A percentile compares a stretch with the other conserved stretches of the same genome.
These are phyloP conservation scores for Sarcophaga peregrina DNA, from an alignment of 1,140 invertebrate species.

Conservation along the genomic window DNA sequence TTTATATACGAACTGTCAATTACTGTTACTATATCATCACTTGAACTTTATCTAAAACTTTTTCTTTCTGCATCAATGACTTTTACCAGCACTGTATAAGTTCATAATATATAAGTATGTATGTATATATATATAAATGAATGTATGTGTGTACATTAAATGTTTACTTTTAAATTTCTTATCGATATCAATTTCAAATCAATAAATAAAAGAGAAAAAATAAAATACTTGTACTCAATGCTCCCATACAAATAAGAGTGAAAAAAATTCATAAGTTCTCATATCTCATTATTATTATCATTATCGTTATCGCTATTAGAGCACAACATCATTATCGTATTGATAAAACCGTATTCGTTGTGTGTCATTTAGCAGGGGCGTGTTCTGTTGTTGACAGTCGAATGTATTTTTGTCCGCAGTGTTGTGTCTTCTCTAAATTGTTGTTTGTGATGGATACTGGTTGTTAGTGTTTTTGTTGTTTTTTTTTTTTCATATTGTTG, in stretches of 20 bases:
- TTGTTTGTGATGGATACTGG: conserved; percentile 3
- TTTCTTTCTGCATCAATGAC: too few species aligned
- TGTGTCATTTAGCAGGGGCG: conserved; percentile 37
- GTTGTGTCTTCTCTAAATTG: conserved; percentile 18
- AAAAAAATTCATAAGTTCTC: conserved; percentile 7
- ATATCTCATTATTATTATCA: background rate
- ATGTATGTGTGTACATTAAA: too few species aligned
- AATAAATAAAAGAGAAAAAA: background rate
- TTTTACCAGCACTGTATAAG: too few species aligned
- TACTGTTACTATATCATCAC: too few species aligned
- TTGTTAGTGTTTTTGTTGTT: conserved; percentile 15
- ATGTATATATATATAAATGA: too few species aligned
- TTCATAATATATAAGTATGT: too few species aligned
- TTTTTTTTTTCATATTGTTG: conserved; percentile 7
- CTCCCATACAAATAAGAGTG: background rate
- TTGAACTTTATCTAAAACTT: too few species aligned
- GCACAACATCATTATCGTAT: background rate
- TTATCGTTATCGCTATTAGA: background rate
- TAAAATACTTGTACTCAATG: background rate
- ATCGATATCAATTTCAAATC: conserved; percentile 15
- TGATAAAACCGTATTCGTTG: background rate
- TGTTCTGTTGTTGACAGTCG: conserved; percentile 34
- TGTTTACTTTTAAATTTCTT: background rate
- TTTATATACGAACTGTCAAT: too few species aligned
- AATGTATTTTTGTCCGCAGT: background rate